Evolutionary conservation across 2,888 invertebrate genomes (phyloP).

Genomic region (Hirtodrosophila trivittata): DNA sequence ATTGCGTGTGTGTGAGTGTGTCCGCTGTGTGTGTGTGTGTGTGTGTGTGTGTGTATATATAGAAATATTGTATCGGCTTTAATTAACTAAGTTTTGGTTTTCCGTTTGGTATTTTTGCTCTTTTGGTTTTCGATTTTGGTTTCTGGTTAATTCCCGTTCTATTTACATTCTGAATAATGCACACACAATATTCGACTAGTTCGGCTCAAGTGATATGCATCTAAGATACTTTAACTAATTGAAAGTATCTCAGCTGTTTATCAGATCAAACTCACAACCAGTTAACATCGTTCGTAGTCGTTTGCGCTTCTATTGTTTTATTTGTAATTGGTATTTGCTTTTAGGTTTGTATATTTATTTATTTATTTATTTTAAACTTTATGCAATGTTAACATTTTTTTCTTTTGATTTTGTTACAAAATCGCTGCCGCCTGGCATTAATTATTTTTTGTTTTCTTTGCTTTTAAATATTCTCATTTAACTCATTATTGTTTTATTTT

Average conservation of each 20-base stretch:
- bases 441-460: slow-evolving; percentile 26
- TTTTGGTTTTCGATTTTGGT: neutral
- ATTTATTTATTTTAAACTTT: slow-evolving; percentile 43
- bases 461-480: slow-evolving; percentile 42
- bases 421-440: slow-evolving; percentile 50
- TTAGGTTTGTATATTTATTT: slow-evolving; percentile 22
- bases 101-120: slow-evolving; percentile 6
- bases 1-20: slow-evolving; percentile 25
- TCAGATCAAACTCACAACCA: slow-evolving; percentile 69
- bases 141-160: slow-evolving; percentile 32
- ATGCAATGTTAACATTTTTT: slow-evolving; percentile 76
- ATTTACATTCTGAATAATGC: slow-evolving; percentile 80
- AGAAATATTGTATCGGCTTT: slow-evolving; percentile 39
- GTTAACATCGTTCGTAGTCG: slow-evolving; percentile 63
- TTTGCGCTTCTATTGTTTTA: slow-evolving; percentile 43
- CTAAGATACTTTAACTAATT: slow-evolving; percentile 42
- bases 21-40: slow-evolving; percentile 18
- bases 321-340: slow-evolving; percentile 6
- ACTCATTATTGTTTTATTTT: slow-evolving; percentile 54
- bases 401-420: slow-evolving; percentile 79
- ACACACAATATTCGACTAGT: slow-evolving; percentile 74
- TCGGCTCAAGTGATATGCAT: slow-evolving; percentile 57
- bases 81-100: slow-evolving; percentile 57
- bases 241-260: slow-evolving; percentile 51
- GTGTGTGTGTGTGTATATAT: slow-evolving; percentile 1